Conservation (phyloP, 2,113 vertebrate genomes). For the Mustelus asterias region DNA sequence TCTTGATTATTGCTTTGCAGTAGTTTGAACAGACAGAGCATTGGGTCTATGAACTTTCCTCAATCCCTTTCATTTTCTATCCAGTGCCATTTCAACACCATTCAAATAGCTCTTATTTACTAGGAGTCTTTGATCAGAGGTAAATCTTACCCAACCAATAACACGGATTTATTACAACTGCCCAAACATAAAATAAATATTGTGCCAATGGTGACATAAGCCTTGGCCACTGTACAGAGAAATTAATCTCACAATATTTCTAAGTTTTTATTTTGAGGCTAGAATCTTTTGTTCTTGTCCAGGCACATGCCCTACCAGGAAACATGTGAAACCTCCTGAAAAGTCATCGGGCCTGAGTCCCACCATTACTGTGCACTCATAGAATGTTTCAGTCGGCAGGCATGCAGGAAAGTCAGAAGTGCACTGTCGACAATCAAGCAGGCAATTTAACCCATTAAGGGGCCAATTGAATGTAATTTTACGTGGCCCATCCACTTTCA, state of each 20-base stretch:
- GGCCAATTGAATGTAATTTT: too few species aligned
- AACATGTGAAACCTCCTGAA: too few species aligned
- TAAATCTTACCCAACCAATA: not conserved
- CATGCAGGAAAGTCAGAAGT: too few species aligned
- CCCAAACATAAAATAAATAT: not conserved
- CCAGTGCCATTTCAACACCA: not conserved
- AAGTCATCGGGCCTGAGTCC: too few species aligned
- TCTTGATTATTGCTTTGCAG: not conserved
- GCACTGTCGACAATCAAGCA: too few species aligned
- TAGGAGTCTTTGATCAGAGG: not conserved
- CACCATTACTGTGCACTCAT: too few species aligned
- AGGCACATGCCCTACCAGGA: too few species aligned
- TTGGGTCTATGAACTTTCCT: not conserved
- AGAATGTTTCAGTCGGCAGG: too few species aligned
- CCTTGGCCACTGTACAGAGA: not conserved
- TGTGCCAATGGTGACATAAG: not conserved
- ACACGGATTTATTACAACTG: not conserved
- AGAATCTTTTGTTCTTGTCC: too few species aligned
- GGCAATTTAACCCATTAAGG: too few species aligned
- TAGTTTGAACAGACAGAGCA: not conserved
- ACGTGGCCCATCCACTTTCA: too few species aligned
- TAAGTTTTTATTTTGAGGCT: not conserved
- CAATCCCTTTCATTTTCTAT: not conserved
- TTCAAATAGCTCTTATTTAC: not conserved
- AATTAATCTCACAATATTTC: not conserved